phyloP scores from a whole-genome alignment of 2,113 vertebrate species.

The Nibea albiflora region DNA sequence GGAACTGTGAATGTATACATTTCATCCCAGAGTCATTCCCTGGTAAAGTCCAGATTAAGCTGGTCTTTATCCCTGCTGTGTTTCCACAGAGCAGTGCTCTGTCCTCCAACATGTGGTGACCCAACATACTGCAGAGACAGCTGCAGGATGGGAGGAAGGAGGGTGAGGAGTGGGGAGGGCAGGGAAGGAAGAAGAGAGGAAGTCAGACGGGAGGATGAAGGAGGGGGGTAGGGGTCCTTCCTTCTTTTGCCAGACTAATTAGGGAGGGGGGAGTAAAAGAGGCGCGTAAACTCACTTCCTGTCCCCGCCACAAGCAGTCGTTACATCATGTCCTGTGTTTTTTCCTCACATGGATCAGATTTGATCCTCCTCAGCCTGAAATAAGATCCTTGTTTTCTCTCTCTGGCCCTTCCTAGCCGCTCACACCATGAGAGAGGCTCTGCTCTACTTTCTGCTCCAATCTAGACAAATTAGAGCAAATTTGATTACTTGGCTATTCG shows the following conservation, averaged over 20 bases:
- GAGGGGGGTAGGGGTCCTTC: slow-evolving; percentile 40
- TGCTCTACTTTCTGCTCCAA: slow-evolving; percentile 1
- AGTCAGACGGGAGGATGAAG: slow-evolving; percentile 27
- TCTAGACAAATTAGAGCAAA: not conserved
- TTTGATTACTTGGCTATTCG: not conserved
- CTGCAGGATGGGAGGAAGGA: slow-evolving; percentile 67
- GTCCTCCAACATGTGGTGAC: slow-evolving; percentile 74
- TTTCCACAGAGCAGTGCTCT: slow-evolving; percentile 63
- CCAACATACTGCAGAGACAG: slow-evolving; percentile 66
- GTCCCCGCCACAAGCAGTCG: slow-evolving; percentile 66
- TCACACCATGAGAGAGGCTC: not conserved
- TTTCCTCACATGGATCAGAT: slow-evolving; percentile 27
- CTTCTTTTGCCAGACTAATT: slow-evolving; percentile 46
- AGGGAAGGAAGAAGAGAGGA: slow-evolving; percentile 57
- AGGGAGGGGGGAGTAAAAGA: not conserved
- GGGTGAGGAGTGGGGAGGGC: not conserved
- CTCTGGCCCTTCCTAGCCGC: not conserved
- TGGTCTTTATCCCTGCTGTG: slow-evolving; percentile 38
- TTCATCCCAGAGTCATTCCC: slow-evolving; percentile 27
- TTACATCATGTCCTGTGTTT: slow-evolving; percentile 66
- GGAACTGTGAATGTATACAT: not conserved
- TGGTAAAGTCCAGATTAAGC: slow-evolving; percentile 43
- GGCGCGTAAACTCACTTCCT: slow-evolving; percentile 69
- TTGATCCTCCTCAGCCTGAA: slow-evolving; percentile 39
- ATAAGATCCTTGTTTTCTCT: slow-evolving; percentile 42